phyloP scores from a whole-genome alignment of 2,113 vertebrate species.

The Lasiurus cinereus region DNA sequence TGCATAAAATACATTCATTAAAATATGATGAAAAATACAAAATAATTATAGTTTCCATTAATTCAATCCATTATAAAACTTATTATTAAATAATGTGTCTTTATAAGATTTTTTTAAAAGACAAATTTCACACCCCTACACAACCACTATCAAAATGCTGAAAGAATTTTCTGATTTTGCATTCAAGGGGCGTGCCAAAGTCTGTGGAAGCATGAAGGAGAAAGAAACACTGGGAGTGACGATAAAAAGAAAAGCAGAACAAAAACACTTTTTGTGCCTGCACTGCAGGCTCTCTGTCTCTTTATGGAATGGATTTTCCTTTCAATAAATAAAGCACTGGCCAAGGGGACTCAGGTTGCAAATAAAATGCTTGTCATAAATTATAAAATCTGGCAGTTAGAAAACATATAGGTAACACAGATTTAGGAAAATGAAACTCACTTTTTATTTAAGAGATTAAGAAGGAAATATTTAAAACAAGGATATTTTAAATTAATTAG shows the following conservation, averaged over 20 bases:
- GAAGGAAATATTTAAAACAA: not conserved
- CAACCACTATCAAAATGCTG: slow-evolving; percentile 23
- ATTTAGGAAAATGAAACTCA: not conserved
- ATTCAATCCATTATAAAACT: not conserved
- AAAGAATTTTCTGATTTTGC: slow-evolving; percentile 62
- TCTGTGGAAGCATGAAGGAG: slow-evolving; percentile 59
- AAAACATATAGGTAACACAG: not conserved
- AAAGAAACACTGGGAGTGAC: slow-evolving; percentile 60
- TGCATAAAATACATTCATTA: not conserved
- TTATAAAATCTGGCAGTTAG: not conserved
- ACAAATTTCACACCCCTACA: not conserved
- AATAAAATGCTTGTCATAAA: slow-evolving; percentile 18
- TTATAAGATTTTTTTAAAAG: slow-evolving; percentile 54
- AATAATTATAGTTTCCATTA: not conserved
- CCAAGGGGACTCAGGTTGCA: not conserved
- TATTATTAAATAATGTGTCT: slow-evolving; percentile 30
- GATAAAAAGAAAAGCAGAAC: slow-evolving; percentile 70
- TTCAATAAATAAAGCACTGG: slow-evolving; percentile 66
- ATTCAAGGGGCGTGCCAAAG: slow-evolving; percentile 72
- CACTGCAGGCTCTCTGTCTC: not conserved
- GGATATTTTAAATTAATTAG: not conserved
- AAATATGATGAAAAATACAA: not conserved
- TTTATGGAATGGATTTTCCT: slow-evolving; percentile 60
- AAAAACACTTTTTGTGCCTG: slow-evolving; percentile 64
- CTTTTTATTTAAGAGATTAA: not conserved